Percentiles rank a stretch among this genome's conserved stretches.
Evolutionary conservation across 2,888 invertebrate genomes (phyloP).

Genomic region (Petrophora chlorosata): DNA sequence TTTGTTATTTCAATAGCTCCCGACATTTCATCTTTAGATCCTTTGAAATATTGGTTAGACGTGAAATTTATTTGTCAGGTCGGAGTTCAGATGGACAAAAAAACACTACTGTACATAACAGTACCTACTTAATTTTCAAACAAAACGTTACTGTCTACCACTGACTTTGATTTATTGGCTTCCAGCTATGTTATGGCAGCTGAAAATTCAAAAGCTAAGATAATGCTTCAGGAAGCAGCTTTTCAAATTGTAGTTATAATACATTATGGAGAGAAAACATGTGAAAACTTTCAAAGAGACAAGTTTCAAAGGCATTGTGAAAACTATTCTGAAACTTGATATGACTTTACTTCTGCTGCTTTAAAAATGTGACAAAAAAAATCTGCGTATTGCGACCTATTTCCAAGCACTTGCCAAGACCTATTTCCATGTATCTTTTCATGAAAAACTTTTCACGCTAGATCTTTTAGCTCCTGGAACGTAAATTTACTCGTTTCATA

Average conservation of each 20-base stretch:
- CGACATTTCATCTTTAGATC: conserved; percentile 26
- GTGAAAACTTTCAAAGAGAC: conserved; percentile 36
- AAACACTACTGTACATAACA: no score
- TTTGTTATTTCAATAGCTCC: conserved; percentile 19
- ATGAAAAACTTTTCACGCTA: not conserved
- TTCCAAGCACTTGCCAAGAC: conserved; percentile 4
- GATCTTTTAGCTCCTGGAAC: not conserved
- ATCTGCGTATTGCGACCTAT: conserved; percentile 7
- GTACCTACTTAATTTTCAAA: not conserved
- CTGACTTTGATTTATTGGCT: not conserved
- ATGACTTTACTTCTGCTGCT: conserved; percentile 12
- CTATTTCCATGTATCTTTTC: conserved; percentile 13
- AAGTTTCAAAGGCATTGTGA: conserved; percentile 33
- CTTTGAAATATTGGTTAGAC: conserved; percentile 32
- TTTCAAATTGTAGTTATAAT: conserved; percentile 8
- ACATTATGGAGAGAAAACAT: conserved; percentile 7
- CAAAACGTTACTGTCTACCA: no score
- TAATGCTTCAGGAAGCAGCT: not conserved
- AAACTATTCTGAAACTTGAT: conserved; percentile 16
- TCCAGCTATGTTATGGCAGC: not conserved
- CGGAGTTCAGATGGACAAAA: conserved; percentile 10
- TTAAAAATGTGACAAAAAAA: conserved; percentile 12
- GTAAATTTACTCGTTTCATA: not conserved
- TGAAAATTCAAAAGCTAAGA: not conserved
- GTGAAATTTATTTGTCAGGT: conserved; percentile 28